phyloP scores from a whole-genome alignment of 2,113 vertebrate genomes.

The Bubo scandiacus region DNA sequence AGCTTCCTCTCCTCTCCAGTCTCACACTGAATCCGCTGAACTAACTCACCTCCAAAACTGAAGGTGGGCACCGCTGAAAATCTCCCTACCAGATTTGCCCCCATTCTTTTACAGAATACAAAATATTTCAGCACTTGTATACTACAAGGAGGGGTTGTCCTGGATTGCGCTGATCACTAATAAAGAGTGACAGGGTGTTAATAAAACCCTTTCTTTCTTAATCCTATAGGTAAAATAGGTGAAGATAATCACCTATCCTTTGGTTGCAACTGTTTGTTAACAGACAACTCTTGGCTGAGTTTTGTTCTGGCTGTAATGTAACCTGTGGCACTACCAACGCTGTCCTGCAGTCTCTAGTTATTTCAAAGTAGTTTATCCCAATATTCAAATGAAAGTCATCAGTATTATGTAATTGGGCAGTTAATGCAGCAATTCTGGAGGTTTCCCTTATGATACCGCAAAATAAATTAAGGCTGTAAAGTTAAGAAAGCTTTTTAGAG shows the following conservation, averaged over 20 bases:
- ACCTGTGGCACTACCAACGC: not conserved
- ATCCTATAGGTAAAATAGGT: not conserved
- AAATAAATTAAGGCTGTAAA: not conserved
- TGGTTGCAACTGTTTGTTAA: not conserved
- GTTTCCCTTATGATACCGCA: accelerated
- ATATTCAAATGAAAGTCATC: not conserved
- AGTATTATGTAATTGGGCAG: not conserved
- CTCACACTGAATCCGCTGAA: not conserved
- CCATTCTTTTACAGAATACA: not conserved
- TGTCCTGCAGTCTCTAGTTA: not conserved
- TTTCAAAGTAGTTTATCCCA: not conserved
- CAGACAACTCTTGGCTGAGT: not conserved
- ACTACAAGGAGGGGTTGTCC: not conserved
- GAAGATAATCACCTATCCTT: not conserved
- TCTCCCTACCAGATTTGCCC: not conserved
- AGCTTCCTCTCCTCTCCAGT: not conserved
- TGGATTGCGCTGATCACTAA: not conserved
- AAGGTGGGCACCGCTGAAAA: not conserved
- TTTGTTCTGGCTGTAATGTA: not conserved
- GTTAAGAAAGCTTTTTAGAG: not conserved
- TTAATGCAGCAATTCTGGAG: not conserved
- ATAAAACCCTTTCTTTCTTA: not conserved
- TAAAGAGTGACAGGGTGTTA: not conserved
- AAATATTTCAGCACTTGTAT: not conserved
- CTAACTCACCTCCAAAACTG: not conserved